phyloP scores from a whole-genome alignment of 2,113 vertebrate species.

The Thamnophis sirtalis region DNA sequence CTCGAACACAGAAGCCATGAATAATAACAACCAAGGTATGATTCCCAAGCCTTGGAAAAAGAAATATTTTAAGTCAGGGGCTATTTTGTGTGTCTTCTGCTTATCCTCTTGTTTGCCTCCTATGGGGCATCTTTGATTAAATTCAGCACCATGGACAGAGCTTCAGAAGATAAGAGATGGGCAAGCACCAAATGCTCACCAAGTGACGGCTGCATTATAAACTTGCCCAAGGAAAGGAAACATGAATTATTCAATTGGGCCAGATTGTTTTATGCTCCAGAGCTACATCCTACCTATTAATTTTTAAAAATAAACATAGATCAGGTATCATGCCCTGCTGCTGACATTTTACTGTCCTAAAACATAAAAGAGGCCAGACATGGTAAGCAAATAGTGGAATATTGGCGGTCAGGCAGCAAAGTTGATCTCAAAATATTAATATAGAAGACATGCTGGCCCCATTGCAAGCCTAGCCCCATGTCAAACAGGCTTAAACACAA shows the following conservation, averaged over 20 bases:
- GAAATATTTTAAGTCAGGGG: background rate
- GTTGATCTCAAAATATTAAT: background rate
- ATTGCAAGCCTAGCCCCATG: background rate
- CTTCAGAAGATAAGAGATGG: background rate
- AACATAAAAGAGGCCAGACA: background rate
- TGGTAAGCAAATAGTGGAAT: background rate
- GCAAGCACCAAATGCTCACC: background rate
- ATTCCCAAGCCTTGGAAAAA: background rate
- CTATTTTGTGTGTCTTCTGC: background rate
- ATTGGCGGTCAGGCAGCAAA: background rate
- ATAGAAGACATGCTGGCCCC: background rate
- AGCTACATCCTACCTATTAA: conserved; percentile 37
- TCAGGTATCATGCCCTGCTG: conserved; percentile 18
- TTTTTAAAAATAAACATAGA: conserved; percentile 43
- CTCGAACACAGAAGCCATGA: background rate
- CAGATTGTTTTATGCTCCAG: conserved; percentile 33
- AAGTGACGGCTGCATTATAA: background rate
- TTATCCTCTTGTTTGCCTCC: background rate
- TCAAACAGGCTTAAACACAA: background rate
- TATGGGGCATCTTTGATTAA: background rate
- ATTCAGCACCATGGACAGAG: background rate
- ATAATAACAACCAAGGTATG: background rate
- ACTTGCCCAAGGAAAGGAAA: background rate
- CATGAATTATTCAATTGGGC: conserved; percentile 43
- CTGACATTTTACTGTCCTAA: background rate